Percentiles rank a stretch among this genome's conserved stretches.
Conservation (phyloP, 2,888 invertebrate genomes). For the Crepidodera aurea region DNA sequence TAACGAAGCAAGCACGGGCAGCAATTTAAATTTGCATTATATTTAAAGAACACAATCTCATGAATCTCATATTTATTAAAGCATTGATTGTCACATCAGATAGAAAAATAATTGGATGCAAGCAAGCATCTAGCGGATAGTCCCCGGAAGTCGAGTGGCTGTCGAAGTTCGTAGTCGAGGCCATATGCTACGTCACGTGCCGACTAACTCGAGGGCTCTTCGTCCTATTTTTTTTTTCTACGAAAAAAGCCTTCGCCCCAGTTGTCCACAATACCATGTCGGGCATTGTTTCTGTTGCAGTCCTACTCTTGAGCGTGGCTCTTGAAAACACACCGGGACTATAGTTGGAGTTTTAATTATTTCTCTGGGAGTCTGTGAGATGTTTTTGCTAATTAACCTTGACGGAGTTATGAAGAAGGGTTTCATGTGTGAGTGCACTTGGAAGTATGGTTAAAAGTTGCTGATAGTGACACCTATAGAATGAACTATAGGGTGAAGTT, state of each 20-base stretch:
- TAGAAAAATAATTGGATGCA: conserved; percentile 49
- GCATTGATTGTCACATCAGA: conserved; percentile 28
- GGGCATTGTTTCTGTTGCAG: conserved; percentile 29
- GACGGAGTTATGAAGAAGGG: not conserved
- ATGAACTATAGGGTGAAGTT: too few relatives aligned
- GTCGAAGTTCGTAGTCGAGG: conserved; percentile 40
- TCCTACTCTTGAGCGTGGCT: conserved; percentile 7
- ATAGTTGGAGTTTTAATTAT: conserved; percentile 28
- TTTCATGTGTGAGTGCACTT: not conserved
- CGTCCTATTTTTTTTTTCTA: conserved; percentile 36
- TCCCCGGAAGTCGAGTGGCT: conserved; percentile 41
- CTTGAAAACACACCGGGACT: conserved; percentile 17
- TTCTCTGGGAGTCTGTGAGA: conserved; percentile 4
- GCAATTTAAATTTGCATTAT: not conserved
- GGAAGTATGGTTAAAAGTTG: not conserved
- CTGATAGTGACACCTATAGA: too few relatives aligned
- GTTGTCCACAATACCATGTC: conserved; percentile 29
- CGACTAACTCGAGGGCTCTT: conserved; percentile 41
- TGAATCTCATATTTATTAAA: not conserved
- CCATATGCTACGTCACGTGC: conserved; percentile 46
- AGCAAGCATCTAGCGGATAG: conserved; percentile 40
- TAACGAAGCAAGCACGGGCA: too few relatives aligned
- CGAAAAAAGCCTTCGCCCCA: conserved; percentile 22
- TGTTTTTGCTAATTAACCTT: conserved; percentile 22
- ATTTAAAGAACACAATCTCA: not conserved